A percentile compares a stretch with the other conserved stretches of the same genome.
Evolutionary conservation across 2,797 vertebrate species (phyloP).

Genomic region (Etheostoma perlongum): DNA sequence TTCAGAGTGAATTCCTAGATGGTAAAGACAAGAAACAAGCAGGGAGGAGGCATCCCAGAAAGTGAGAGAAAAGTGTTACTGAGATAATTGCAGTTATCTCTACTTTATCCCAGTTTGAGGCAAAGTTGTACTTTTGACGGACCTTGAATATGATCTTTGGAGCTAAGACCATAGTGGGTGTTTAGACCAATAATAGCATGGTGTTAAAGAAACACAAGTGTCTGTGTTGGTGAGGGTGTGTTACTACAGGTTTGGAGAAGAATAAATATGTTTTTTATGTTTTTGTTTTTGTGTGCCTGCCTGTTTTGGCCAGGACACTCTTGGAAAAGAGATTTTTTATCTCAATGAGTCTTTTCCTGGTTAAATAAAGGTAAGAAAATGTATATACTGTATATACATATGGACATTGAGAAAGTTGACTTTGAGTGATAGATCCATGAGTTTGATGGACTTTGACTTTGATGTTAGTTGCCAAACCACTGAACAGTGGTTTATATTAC

Average conservation of each 20-base stretch:
- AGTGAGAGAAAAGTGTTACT: conserved; percentile 19
- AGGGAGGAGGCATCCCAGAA: neutral
- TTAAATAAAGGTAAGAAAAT: no score
- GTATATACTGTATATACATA: no score
- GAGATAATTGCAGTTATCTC: conserved; percentile 49
- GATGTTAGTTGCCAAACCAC: neutral
- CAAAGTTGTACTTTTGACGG: conserved; percentile 17
- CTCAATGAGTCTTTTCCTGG: no score
- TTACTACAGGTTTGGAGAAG: conserved; percentile 19
- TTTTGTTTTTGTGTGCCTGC: no score
- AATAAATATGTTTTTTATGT: neutral
- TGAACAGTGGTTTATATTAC: neutral
- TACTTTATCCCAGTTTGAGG: conserved; percentile 50
- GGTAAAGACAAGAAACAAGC: conserved; percentile 54
- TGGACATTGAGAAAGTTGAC: neutral
- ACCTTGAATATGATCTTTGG: conserved; percentile 28
- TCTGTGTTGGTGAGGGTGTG: neutral
- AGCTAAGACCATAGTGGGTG: conserved; percentile 11
- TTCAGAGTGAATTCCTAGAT: conserved; percentile 57
- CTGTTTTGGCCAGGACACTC: no score
- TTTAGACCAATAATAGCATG: conserved; percentile 27
- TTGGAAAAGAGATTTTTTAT: no score
- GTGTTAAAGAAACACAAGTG: neutral
- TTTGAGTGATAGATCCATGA: conserved; percentile 3
- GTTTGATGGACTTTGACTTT: neutral